Base-by-base conservation (phyloP, 2,113 vertebrate species). In the Glaucomys volans region DNA sequence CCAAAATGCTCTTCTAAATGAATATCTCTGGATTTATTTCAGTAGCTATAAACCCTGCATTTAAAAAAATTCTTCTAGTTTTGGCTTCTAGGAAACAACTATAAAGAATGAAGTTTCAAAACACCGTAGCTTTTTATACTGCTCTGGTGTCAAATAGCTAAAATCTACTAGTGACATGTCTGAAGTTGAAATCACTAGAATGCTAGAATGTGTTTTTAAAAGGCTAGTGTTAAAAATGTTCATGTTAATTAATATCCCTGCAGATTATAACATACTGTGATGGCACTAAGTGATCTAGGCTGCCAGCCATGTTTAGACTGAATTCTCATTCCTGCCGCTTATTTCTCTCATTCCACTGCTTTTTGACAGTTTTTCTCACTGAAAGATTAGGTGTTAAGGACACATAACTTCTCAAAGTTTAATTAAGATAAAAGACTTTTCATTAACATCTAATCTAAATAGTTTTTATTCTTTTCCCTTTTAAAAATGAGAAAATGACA, bases 391-490 rank as follows among this genome's bases (percentile, higher is more conserved):
- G 26, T 75, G 74, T 54, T 88, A 96, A 92, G 52, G 67, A 50
- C 10, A 13, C 5, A 59, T 71, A 54, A 32, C 14, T 86, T 86
- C 35, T 59, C 20, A 17, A 92, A 92, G 22, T 59, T 74, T 89
- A 93, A 90, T 91, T 91, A 93, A 28, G 32, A 82, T 0, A 35
- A 91, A 83, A 47, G 24, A 50, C 11, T 35, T 82, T 80, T 87
- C 32, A 81, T 57, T 93, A 95, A 57, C 83, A 94, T 81, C 2
- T 40, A 62, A 54, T 40, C 13, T 30, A 77, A 96, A 74, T 50
- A 64, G 3, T 44, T 86, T 50, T 54, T 88, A 37, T 24, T 44
- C 6, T 44, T 87, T 83, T 74, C 47, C 24, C 5, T 28, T 94
- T 64, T 47, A 80, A 75, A 81, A 94, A 91, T 52, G 24, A 24